These are phyloP conservation scores for Thamnophis sirtalis DNA, from an alignment of 2,113 vertebrate species.

Conservation along the genomic window DNA sequence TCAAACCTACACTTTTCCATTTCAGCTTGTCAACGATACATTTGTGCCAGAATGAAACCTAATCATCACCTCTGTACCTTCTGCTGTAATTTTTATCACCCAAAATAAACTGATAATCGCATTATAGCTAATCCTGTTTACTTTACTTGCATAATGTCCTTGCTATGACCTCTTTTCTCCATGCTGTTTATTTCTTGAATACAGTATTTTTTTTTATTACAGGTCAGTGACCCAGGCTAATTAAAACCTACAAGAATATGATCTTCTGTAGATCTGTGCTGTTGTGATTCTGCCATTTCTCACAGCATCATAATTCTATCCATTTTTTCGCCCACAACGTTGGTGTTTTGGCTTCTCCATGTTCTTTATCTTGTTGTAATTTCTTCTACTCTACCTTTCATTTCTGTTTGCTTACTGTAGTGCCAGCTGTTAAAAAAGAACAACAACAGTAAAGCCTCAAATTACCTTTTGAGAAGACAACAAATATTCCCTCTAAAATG, in stretches of 20 bases:
- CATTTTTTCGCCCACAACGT: rapidly evolving
- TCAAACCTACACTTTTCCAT: not conserved
- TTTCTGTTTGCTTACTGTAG: not conserved
- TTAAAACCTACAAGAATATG: not conserved
- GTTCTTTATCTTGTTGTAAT: constrained; percentile 22
- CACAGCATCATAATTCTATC: not conserved
- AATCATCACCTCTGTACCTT: not conserved
- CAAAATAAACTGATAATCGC: constrained; percentile 60
- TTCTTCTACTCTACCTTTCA: too few species aligned
- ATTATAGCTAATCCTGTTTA: constrained; percentile 70
- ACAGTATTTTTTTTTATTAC: constrained; percentile 53
- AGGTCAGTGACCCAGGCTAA: not conserved
- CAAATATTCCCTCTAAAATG: not conserved
- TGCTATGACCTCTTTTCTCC: constrained; percentile 31
- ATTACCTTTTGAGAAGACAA: not conserved
- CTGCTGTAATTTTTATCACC: constrained; percentile 7
- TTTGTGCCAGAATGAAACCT: not conserved
- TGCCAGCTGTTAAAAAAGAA: not conserved
- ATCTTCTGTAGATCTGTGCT: not conserved
- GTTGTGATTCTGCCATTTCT: not conserved
- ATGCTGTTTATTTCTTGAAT: constrained; percentile 43
- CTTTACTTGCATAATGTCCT: constrained; percentile 53
- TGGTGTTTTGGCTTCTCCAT: constrained; percentile 27
- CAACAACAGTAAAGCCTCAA: not conserved
- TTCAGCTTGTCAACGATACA: not conserved